Percentiles rank a stretch among this genome's conserved stretches.
These are phyloP conservation scores for Palythoa heliodiscus DNA, from an alignment of 92 coral and sea anemone species.

Conservation along the genomic window DNA sequence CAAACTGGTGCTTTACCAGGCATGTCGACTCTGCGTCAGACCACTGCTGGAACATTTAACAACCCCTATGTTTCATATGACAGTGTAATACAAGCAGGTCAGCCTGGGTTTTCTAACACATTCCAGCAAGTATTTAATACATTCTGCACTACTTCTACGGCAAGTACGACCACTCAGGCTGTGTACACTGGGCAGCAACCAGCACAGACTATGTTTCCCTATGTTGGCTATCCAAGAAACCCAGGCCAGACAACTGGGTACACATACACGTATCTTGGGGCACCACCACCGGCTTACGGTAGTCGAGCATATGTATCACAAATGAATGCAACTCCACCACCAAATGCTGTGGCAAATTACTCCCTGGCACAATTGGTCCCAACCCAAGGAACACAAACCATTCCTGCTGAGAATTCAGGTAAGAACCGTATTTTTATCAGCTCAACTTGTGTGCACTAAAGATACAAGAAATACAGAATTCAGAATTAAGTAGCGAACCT, in stretches of 20 bases:
- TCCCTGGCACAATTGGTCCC: slow-evolving; percentile 78
- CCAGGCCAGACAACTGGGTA: slow-evolving; percentile 78
- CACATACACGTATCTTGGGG: slow-evolving; percentile 81
- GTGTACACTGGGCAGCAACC: slow-evolving; percentile 71
- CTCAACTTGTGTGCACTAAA: neutral
- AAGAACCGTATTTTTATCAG: neutral
- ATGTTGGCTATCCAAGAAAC: slow-evolving; percentile 75
- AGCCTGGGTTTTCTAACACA: slow-evolving; percentile 71
- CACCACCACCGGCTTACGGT: slow-evolving; percentile 87
- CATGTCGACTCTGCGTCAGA: slow-evolving; percentile 84
- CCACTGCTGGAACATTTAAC: slow-evolving; percentile 67
- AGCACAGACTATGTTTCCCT: slow-evolving; percentile 81
- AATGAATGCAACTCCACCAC: slow-evolving; percentile 85
- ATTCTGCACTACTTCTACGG: slow-evolving; percentile 67
- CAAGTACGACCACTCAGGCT: slow-evolving; percentile 66
- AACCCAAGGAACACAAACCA: slow-evolving; percentile 59
- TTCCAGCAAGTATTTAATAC: slow-evolving; percentile 71
- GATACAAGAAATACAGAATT: neutral
- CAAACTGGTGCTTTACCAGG: slow-evolving; percentile 82
- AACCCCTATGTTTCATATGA: slow-evolving; percentile 70
- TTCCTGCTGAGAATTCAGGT: slow-evolving; percentile 35
- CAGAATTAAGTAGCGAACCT: no score
- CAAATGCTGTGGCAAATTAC: slow-evolving; percentile 88
- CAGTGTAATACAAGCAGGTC: slow-evolving; percentile 85
- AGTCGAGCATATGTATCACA: slow-evolving; percentile 79